phyloP scores from a whole-genome alignment of 2,113 vertebrate species.

The Oncorhynchus tshawytscha region DNA sequence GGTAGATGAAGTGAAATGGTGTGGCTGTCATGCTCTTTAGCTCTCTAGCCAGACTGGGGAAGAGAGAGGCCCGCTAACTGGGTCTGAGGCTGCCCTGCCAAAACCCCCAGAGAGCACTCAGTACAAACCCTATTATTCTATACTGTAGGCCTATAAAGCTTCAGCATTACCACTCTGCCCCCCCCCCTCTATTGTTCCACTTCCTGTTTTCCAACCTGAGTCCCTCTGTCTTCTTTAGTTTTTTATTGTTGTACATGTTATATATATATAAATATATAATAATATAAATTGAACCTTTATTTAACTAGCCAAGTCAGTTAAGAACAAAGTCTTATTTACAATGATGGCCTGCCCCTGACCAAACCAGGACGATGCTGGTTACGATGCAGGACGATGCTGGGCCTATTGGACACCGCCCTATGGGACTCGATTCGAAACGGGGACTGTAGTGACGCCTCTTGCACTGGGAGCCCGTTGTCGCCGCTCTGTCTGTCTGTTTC shows the following conservation, averaged over 20 bases:
- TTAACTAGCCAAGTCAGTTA: too few species aligned
- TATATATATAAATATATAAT: too few species aligned
- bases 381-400: too few species aligned
- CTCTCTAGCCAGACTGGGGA: neutral
- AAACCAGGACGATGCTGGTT: too few species aligned
- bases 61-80: neutral
- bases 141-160: neutral
- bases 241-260: neutral
- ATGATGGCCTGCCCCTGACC: too few species aligned
- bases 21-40: neutral
- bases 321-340: too few species aligned
- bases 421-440: too few species aligned
- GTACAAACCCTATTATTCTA: neutral
- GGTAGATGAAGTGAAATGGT: neutral
- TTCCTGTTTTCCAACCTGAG: neutral
- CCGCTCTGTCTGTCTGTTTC: too few species aligned
- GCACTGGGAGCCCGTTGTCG: too few species aligned
- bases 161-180: neutral
- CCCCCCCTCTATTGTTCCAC: neutral
- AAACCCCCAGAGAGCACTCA: neutral
- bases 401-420: too few species aligned
- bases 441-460: too few species aligned
- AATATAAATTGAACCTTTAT: too few species aligned
- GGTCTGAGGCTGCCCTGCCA: neutral
- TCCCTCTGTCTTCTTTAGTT: neutral